Evolutionary conservation across 2,113 vertebrate species (phyloP).

Genomic region (Polypterus bichir): DNA sequence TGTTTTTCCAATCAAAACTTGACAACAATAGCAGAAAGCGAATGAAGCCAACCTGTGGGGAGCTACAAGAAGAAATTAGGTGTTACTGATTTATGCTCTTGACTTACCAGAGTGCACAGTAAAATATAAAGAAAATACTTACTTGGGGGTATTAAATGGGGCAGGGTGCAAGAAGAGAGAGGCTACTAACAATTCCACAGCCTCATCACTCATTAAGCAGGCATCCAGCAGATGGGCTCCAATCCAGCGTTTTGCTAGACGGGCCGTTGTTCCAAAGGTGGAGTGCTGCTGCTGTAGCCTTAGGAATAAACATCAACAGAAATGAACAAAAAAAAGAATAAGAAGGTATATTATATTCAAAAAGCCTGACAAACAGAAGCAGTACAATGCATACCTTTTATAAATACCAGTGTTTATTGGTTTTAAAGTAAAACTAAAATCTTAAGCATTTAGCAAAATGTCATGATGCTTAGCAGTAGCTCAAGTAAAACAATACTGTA

Average conservation of each 20-base stretch:
- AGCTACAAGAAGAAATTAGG: conserved; percentile 42
- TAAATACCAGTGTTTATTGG: too few species aligned
- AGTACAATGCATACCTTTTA: too few species aligned
- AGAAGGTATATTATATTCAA: background rate
- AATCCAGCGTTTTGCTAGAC: conserved; percentile 85
- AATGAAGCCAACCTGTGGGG: conserved; percentile 83
- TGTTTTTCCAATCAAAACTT: conserved; percentile 93
- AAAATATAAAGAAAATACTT: conserved; percentile 16
- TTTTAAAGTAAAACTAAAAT: too few species aligned
- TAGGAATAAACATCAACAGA: background rate
- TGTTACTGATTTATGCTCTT: too few species aligned
- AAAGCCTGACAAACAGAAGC: too few species aligned
- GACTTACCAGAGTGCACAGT: background rate
- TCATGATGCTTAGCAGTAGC: too few species aligned
- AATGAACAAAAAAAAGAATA: background rate
- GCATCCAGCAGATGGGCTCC: conserved; percentile 70
- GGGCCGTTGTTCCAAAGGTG: conserved; percentile 65
- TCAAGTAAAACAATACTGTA: too few species aligned
- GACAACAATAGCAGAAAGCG: conserved; percentile 77
- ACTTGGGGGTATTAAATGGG: conserved; percentile 79
- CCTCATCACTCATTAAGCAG: conserved; percentile 58
- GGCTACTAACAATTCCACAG: conserved; percentile 76
- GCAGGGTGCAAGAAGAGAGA: conserved; percentile 76
- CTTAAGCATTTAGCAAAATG: too few species aligned
- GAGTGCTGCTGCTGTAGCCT: conserved; percentile 88